Conservation (phyloP, 1,140 invertebrate genomes). For the Melanaphis sacchari region DNA sequence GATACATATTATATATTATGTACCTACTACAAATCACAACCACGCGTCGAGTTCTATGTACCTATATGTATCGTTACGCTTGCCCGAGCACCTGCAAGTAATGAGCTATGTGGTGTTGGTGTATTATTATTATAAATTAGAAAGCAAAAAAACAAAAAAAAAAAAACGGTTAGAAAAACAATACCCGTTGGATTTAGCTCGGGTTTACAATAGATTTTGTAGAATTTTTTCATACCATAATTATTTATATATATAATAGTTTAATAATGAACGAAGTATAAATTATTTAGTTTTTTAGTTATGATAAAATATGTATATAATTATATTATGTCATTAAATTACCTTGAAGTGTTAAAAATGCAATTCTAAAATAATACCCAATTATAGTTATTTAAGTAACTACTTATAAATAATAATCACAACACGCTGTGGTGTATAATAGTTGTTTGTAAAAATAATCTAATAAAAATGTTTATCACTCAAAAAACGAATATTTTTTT, state of each 20-base stretch:
- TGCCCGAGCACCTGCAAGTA: not conserved
- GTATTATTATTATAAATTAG: not conserved
- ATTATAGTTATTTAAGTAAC: not conserved
- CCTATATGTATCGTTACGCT: not conserved
- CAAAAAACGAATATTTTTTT: no score
- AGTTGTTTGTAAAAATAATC: no score
- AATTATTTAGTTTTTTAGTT: not conserved
- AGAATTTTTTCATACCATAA: not conserved
- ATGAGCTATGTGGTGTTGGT: not conserved
- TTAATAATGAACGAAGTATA: not conserved
- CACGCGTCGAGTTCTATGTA: not conserved
- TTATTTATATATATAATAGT: no score
- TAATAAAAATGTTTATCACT: no score
- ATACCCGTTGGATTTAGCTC: not conserved
- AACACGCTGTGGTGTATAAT: no score
- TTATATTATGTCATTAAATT: not conserved
- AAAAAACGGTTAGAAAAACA: not conserved
- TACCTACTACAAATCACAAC: not conserved
- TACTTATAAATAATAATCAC: no score
- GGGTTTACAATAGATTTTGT: not conserved
- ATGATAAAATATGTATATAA: no score
- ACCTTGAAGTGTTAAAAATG: not conserved
- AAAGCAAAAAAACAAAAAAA: not conserved
- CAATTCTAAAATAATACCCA: not conserved
- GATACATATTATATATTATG: not conserved